Evolutionary conservation across 2,797 vertebrate genomes (phyloP), one percentile per base, ranked within the genome.

Genomic region (Petrocephalus sullivani): DNA sequence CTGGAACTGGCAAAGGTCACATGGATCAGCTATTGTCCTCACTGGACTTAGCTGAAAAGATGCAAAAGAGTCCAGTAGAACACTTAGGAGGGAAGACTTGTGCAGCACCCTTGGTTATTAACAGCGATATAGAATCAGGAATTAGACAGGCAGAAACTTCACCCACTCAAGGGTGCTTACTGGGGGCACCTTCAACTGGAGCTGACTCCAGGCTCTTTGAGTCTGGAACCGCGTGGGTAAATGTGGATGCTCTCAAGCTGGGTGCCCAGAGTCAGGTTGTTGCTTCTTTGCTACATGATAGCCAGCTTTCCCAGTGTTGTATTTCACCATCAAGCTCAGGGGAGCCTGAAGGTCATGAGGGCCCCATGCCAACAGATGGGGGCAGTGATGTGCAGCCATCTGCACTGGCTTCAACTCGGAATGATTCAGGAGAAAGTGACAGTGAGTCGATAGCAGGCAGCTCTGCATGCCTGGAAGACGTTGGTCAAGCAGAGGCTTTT

Each of bases 401-500:
- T 41, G 16, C 46, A 19, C 49, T 14, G 4, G 28, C 56, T 67
- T 67, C 56, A 41, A 57, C n/a, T 33, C 88, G 41, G 23, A 51
- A 60, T 58, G 37, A 21, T 83, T 33, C 16, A 53, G 46, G 81
- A 49, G 33, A 85, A 41, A 85, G 58, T 51, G 89, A 87, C 57
- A 12, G 83, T 10, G 46, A 84, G 49, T 10, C 14, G 33, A 54
- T 87, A 37, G 75, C 84, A 64, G 88, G 10, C n/a, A 33, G 67
- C 60, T n/a, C 49, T 41, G 54, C 21, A 10, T 85, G 4, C 19
- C 41, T 61, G 5, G 88, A 88, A 21, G 71, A 88, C 4, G 19
- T 64, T 21, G 71, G 60, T 46, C 5, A 28, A 41, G 89, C 90
- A 82, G 46, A 90, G n/a, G 88, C 81, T 14, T 85, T 93, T 87